These are phyloP conservation scores for Picathartes gymnocephalus DNA, from an alignment of 2,113 vertebrate species.

Conservation along the genomic window DNA sequence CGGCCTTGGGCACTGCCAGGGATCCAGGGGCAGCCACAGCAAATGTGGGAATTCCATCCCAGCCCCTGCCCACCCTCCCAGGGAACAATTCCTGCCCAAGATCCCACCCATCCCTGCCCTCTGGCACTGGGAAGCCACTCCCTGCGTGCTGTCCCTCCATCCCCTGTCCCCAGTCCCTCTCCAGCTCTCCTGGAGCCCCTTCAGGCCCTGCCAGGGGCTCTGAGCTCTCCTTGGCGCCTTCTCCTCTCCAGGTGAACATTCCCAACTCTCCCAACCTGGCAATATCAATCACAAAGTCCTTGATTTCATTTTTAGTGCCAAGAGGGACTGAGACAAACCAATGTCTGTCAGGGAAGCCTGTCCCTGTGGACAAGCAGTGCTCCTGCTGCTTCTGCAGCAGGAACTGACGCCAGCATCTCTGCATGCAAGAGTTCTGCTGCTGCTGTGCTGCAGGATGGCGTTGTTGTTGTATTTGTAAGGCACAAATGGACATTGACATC, in stretches of 20 bases:
- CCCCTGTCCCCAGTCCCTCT: neutral
- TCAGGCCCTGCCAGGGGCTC: rapidly evolving
- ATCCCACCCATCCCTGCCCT: rapidly evolving
- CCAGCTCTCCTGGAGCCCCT: neutral
- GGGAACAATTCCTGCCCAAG: rapidly evolving
- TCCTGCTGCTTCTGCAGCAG: neutral
- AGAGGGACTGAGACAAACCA: neutral
- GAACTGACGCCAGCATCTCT: neutral
- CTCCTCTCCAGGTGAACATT: neutral
- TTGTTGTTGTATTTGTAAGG: neutral
- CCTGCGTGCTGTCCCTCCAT: neutral
- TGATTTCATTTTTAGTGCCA: neutral
- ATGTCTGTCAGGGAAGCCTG: neutral
- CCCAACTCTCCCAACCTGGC: neutral
- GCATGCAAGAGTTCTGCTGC: neutral
- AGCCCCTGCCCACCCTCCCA: neutral
- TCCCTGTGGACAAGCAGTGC: neutral
- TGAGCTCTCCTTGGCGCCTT: neutral
- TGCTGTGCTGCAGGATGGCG: neutral
- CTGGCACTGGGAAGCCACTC: neutral
- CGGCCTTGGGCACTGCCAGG: neutral
- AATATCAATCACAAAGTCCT: neutral
- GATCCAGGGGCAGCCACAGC: neutral
- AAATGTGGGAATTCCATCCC: neutral
- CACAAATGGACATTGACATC: neutral